These are phyloP conservation scores for Noctilio leporinus DNA, from an alignment of 2,113 vertebrate genomes.

Conservation along the genomic window DNA sequence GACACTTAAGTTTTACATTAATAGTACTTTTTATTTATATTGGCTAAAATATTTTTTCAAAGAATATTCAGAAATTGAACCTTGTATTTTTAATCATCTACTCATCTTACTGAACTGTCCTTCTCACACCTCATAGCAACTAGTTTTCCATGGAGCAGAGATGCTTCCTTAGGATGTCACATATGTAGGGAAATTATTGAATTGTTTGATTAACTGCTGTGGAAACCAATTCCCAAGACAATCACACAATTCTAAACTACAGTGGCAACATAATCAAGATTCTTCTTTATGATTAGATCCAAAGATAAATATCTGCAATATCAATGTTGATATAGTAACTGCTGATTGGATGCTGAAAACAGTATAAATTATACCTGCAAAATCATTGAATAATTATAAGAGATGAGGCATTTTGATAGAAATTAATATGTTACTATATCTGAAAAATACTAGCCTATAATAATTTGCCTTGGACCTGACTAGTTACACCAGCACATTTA, in stretches of 20 bases:
- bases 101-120: not conserved
- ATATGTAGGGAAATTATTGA: not conserved
- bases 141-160: not conserved
- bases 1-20: not conserved
- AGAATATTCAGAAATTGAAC: not conserved
- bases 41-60: not conserved
- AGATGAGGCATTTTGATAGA: not conserved
- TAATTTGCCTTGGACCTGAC: not conserved
- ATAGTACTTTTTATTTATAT: not conserved
- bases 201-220: not conserved
- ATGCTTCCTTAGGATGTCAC: not conserved
- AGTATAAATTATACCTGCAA: not conserved
- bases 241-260: not conserved
- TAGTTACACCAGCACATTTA: not conserved
- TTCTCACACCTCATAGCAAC: not conserved
- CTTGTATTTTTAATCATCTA: not conserved
- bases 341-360: not conserved
- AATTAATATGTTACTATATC: not conserved
- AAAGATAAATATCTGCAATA: not conserved
- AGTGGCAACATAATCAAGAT: not conserved
- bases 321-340: not conserved
- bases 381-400: not conserved
- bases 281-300: not conserved
- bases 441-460: not conserved
- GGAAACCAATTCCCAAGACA: not conserved